Evolutionary conservation across 2,888 invertebrate genomes (phyloP), one percentile per base, ranked within the genome.

Genomic region (Drosophila yooni): DNA sequence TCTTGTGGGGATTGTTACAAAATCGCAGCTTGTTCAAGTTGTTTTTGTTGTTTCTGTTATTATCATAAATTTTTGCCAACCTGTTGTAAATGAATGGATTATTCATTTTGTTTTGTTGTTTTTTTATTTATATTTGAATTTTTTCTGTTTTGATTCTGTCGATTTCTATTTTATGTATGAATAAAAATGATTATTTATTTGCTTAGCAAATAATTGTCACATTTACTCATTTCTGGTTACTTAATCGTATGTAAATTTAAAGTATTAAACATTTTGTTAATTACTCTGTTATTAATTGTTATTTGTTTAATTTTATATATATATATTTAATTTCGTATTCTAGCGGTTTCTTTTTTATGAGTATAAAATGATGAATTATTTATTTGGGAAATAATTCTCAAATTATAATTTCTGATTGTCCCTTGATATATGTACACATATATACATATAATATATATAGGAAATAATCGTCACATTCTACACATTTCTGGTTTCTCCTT

Each of bases 1-100:
- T 53, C 52, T 21, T 61, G 25, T 33, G 25, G 31, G 29, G 48
- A 54, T 34, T 48, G 48, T 77, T 77, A 61, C 77, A 69, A 71
- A 53, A 71, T 58, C 7, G 52, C 38, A 29, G 51, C 34, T 34
- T 36, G 50, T 50, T 53, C 4, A 54, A 48, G n/a, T 46, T 46
- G 46, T 13, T 21, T 21, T 21, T 21, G 21, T 21, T 46, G 7
- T 21, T 15, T 46, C 21, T 15, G 2, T 25, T 15, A 25, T 25
- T 25, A 46, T 2, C 25, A 25, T 25, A 0, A 2, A 15, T 8
- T 25, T 46, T 46, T 25, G 11, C 21, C 10, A 43, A 43, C 6
- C 21, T 15, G 13, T 4, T 25, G 25, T 4, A 46, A 15, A 4
- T 46, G 4, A 46, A 15, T 7, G 3, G 8, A 4, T 25, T 46